Base-by-base conservation (phyloP, 2,113 vertebrate genomes). In the Buteo buteo region DNA sequence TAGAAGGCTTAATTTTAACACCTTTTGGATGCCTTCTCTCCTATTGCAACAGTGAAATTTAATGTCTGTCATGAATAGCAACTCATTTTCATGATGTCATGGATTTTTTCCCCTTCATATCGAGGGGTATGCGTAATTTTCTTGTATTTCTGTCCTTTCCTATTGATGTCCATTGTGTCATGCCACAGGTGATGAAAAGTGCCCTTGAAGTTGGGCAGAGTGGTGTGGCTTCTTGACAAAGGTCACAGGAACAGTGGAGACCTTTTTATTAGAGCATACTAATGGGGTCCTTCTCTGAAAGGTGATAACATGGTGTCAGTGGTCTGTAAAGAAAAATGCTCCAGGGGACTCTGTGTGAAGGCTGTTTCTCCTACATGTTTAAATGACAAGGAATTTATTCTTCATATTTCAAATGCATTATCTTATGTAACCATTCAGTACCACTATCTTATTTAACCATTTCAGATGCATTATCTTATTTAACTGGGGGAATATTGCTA, bases 41-140 rank as follows among this genome's bases (percentile, higher is more conserved):
- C 50, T 21, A 2, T n/a, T 42, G 31, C 16, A 11, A 20, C 9
- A 34, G 31, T 6, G 18, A 42, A 72, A 69, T 82, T 36, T 31
- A 14, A 8, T 13, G 15, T 36, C 45, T 21, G 18, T 61, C 13
- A 2, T 6, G 28, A 65, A 31, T 4, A 67, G 16, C 49, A 14
- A 5, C 59, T 69, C 4, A 5, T 83, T 55, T 69, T 83, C 34
- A 6, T 1, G 9, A 26, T 26, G 25, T 7, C 2, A 1, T 19
- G 6, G 52, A 2, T 8, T 36, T 78, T 40, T 7, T 1, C 20
- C 40, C 24, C 17, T 34, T 57, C 5, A 1, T 26, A 54, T 32
- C 8, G 9, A 52, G 66, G 36, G 24, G 5, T 36, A 7, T 10
- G 4, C 1, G 0, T 22, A 5, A n/a, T 44, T 61, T 36, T 40